A percentile compares a stretch with the other conserved stretches of the same genome.
Evolutionary conservation across 92 coral and sea anemone species (phyloP).

Genomic region (Virgularia gustaviana): DNA sequence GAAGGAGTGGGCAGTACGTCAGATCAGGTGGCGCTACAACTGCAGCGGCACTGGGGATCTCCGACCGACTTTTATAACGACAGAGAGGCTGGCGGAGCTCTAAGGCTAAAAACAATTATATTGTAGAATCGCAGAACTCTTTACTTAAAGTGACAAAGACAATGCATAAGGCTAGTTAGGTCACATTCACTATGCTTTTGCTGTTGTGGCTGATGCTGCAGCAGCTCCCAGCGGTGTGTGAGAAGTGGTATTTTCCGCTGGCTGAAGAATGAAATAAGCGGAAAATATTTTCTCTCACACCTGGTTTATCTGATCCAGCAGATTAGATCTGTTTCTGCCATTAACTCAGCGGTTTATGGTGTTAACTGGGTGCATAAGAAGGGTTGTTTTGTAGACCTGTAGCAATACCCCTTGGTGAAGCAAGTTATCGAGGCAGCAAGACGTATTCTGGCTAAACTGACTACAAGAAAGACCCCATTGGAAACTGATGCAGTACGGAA

Average conservation of each 20-base stretch:
- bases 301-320: slow-evolving; percentile 47
- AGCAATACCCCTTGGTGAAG: slow-evolving; percentile 6
- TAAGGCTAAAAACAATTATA: too few relatives aligned
- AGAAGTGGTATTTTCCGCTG: too few relatives aligned
- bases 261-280: too few relatives aligned
- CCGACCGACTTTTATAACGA: background rate
- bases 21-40: background rate
- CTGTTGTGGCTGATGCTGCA: too few relatives aligned
- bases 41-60: background rate
- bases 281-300: too few relatives aligned
- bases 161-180: slow-evolving; percentile 2
- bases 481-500: slow-evolving; percentile 12
- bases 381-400: slow-evolving; percentile 18
- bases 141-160: background rate
- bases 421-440: slow-evolving; percentile 41
- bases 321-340: slow-evolving; percentile 21
- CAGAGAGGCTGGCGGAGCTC: too few relatives aligned
- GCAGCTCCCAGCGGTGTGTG: too few relatives aligned
- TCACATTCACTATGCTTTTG: too few relatives aligned
- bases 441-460: slow-evolving; percentile 40
- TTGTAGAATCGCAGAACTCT: background rate
- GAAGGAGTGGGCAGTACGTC: slow-evolving; percentile 10
- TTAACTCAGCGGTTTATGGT: slow-evolving; percentile 39
- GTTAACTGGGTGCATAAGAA: slow-evolving; percentile 36
- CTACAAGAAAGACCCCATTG: slow-evolving; percentile 20